Percentiles rank a stretch among this genome's conserved stretches.
Evolutionary conservation across 1,140 invertebrate genomes (phyloP).

Genomic region (Cotesia chilonis): DNA sequence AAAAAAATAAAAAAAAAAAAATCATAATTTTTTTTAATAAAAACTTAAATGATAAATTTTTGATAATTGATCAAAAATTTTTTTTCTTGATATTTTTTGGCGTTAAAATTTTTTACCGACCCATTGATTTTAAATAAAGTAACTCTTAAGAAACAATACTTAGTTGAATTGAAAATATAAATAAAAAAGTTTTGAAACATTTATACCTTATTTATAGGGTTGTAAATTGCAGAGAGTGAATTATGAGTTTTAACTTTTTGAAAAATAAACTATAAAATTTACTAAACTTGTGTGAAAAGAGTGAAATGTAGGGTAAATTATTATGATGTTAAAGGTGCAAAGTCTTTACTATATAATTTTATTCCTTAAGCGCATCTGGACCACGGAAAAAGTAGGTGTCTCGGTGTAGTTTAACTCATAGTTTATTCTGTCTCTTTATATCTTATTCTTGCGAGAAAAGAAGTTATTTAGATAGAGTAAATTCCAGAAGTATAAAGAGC

Average conservation of each 20-base stretch:
- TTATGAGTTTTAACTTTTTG: slow-evolving; percentile 4
- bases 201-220: slow-evolving; percentile 3
- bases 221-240: background rate
- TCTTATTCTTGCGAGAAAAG: background rate
- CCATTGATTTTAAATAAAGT: too few species aligned
- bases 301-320: slow-evolving; percentile 1
- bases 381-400: slow-evolving; percentile 4
- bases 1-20: too few species aligned
- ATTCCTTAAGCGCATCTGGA: slow-evolving; percentile 23
- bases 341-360: background rate
- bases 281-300: background rate
- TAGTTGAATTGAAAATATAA: background rate
- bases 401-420: background rate
- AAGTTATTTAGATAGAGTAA: background rate
- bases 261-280: slow-evolving; percentile 13
- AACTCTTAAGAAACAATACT: too few species aligned
- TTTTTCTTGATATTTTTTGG: too few species aligned
- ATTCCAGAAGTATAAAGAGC: too few species aligned
- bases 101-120: too few species aligned
- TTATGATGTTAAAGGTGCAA: slow-evolving; percentile 24
- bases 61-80: too few species aligned
- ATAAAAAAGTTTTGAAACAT: background rate
- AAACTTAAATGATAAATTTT: too few species aligned
- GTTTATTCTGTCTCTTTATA: slow-evolving; percentile 6
- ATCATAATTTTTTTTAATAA: too few species aligned